Percentiles rank a stretch among this genome's conserved stretches.
Evolutionary conservation across 2,797 vertebrate genomes (phyloP).

Genomic region (Neomorphus geoffroyi): DNA sequence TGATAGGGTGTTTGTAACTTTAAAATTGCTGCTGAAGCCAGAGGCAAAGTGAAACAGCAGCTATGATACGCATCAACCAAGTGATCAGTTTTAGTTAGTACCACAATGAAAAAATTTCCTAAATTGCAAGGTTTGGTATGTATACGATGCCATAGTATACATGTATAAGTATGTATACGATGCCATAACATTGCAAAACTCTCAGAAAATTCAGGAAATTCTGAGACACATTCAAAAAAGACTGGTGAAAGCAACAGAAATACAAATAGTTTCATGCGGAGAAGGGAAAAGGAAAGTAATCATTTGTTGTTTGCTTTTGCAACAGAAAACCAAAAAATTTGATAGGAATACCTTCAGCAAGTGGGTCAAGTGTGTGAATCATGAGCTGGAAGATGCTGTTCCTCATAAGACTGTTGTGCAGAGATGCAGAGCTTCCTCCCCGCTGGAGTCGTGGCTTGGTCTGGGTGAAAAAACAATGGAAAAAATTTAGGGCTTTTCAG

Average conservation of each 20-base stretch:
- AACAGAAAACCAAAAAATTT: not conserved
- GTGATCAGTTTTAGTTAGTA: not conserved
- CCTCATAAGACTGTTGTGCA: conserved; percentile 97
- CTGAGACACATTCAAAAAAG: not conserved
- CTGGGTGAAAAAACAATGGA: conserved; percentile 72
- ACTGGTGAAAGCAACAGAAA: not conserved
- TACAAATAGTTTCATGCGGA: conserved; percentile 39
- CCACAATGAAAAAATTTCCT: not conserved
- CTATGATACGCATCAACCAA: not conserved
- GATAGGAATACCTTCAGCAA: conserved; percentile 87
- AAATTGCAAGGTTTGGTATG: not conserved
- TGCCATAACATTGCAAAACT: not conserved
- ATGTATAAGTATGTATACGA: not conserved
- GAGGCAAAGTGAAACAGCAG: not conserved
- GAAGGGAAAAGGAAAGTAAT: not conserved
- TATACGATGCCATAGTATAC: not conserved
- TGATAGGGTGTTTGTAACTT: not conserved
- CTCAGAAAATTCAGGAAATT: not conserved
- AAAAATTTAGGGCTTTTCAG: not conserved
- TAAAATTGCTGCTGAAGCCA: not conserved
- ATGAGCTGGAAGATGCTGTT: conserved; percentile 99
- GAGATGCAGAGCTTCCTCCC: conserved; percentile 93
- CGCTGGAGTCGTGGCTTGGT: conserved; percentile 92
- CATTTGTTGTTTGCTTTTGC: not conserved
- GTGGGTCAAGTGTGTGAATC: conserved; percentile 96